Percentiles rank a stretch among this genome's conserved stretches.
Evolutionary conservation across 2,888 invertebrate species (phyloP).

Genomic region (Diplolepis rosae): DNA sequence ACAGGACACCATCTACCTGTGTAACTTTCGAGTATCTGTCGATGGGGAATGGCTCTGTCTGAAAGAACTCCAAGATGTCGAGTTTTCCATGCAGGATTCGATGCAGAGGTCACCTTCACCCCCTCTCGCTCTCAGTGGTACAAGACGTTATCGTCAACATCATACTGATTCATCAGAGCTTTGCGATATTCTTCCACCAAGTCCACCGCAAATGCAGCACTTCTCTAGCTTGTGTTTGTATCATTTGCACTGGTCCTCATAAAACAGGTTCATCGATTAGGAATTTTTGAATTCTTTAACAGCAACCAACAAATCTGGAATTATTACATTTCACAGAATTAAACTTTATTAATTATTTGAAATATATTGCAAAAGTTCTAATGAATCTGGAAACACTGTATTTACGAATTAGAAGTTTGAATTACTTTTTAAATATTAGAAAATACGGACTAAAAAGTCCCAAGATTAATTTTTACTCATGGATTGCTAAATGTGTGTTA

Average conservation of each 20-base stretch:
- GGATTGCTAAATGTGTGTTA: background rate
- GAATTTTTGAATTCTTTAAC: constrained; percentile 4
- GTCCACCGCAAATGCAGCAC: constrained; percentile 70
- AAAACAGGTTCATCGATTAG: background rate
- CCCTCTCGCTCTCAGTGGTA: constrained; percentile 77
- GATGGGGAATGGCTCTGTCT: constrained; percentile 98
- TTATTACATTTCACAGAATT: too few relatives aligned
- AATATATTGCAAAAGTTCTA: too few relatives aligned
- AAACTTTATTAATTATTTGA: too few relatives aligned
- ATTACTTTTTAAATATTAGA: too few relatives aligned
- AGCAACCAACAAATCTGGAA: too few relatives aligned
- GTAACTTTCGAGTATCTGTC: constrained; percentile 97
- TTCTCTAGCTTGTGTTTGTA: constrained; percentile 73
- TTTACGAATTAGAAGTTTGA: too few relatives aligned
- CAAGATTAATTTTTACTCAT: too few relatives aligned
- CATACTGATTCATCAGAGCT: constrained; percentile 64
- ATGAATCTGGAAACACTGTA: too few relatives aligned
- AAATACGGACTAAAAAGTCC: too few relatives aligned
- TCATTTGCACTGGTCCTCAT: constrained; percentile 55
- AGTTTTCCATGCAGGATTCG: constrained; percentile 83
- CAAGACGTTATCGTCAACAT: constrained; percentile 57
- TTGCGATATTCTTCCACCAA: constrained; percentile 69
- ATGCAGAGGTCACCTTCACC: constrained; percentile 79
- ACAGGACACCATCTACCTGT: constrained; percentile 96
- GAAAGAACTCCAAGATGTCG: constrained; percentile 94